Evolutionary conservation across 2,113 vertebrate species (phyloP), one percentile per base, ranked within the genome.

Genomic region (Rhinoderma darwinii): DNA sequence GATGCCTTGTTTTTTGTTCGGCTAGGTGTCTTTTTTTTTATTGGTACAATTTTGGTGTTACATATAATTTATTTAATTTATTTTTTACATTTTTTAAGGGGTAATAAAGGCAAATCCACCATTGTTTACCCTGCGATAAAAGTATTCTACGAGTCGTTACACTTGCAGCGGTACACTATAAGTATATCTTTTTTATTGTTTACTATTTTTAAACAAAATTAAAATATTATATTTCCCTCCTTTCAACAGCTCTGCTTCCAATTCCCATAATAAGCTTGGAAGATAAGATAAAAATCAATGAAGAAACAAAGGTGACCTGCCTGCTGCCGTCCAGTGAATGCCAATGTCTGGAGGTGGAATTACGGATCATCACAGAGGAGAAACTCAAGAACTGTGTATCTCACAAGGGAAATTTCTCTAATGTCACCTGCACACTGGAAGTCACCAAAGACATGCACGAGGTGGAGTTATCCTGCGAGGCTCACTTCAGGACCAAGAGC

Each of bases 381-480:
- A 85, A 85, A 35, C 56, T 85, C 73, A 77, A 59, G 25, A 76
- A 66, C 37, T 85, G 84, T 78, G 27, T 43, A 2, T 47, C 54
- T 6, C 15, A 85, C 27, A 63, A 61, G 54, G 84, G 84, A 35
- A 63, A 43, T 17, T 25, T 44, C 22, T 56, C 73, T 2, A 32
- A 63, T 35, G 30, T 77, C 27, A 85, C 51, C n/a, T 85, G 84
- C 18, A 47, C 51, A 44, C 47, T 77, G 84, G 84, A 85, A 9
- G 41, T 76, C 39, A 47, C 84, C 9, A 78, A 63, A 22, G 37
- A 85, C 22, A 22, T 85, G 39, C 39, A 78, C 15, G 74, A 44
- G 41, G 63, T 37, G 51, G 84, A 85, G 84, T 6, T 85, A 35
- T 47, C 84, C 25, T 85, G 84, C 63, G 84, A 85, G 39, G 84